Evolutionary conservation across 2,797 vertebrate genomes (phyloP), one percentile per base, ranked within the genome.

Genomic region (Sparidentex hasta): DNA sequence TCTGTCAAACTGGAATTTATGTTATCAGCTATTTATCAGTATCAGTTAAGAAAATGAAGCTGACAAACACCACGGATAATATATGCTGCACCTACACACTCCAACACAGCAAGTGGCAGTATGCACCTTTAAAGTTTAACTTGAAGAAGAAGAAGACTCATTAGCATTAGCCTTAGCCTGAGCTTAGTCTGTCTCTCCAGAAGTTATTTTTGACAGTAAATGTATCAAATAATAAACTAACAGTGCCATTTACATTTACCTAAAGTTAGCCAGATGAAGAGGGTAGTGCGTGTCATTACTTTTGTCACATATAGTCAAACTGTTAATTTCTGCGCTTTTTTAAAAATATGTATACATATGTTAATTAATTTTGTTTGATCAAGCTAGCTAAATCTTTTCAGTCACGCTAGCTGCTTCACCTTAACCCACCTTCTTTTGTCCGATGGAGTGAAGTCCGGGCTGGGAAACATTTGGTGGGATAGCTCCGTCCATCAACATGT

Each of bases 371-470:
- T 14, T 23, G n/a, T 0, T 13, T 58, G 55, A 9, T 50, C 14
- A 46, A 11, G 25, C 14, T 1, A 25, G 41, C 20, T 18, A 55
- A 5, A 57, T 8, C 13, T 64, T 46, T 5, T 12, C 11, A 27
- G 27, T 1, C 1, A 12, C 0, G 38, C 38, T 38, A 38, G 7
- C 2, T 25, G 1, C 44, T 33, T 14, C 13, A 16, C 59, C 2
- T 47, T 29, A 38, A 74, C 80, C 9, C 63, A 95, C 92, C 93
- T 81, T 94, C 85, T 74, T 76, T 90, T 52, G 71, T 84, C 74
- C 71, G 80, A 43, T 52, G 64, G 48, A 69, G 77, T 61, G 85
- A 83, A n/a, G 85, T 81, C 59, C 88, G 65, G 38, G 83, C 67
- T 11, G 92, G 90, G 23, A 92, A 93, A 83, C 90, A 81, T 13